Base-by-base conservation (phyloP, 1,140 invertebrate genomes). In the Lepidurus apus region DNA sequence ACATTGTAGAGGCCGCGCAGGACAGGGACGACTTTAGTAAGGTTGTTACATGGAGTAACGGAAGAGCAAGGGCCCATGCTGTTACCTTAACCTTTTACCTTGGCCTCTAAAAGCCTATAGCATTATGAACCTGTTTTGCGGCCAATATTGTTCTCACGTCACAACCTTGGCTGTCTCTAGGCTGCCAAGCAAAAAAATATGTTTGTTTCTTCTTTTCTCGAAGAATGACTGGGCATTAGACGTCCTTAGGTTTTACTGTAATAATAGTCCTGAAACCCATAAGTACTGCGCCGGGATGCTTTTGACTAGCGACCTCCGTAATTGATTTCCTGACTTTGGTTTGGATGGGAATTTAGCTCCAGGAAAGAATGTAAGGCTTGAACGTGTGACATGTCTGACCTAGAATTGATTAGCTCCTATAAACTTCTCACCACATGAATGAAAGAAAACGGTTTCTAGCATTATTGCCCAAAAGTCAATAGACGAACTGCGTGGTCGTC, bases 301-400 rank as follows among this genome's bases (percentile, higher is more conserved):
- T 34, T 34, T 34, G 34, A 34, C 34, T 34, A 65, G 53, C 7
- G 1, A 65, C 53, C 21, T 13, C 21, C 21, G 9, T n/a, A n/a
- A 65, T 65, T 17, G 53, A 21, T 65, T 65, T 21, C 45, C 45
- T 17, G 17, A 17, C 45, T 11, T 47, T 3, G 53, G 53, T 65
- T 65, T 13, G 9, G 53, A 8, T 65, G n/a, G 53, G 53, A 65
- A 65, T 65, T 65, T 65, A 13, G 53, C 53, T 65, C 53, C 5
- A 65, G 53, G 53, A 65, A 65, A 65, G 53, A 65, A 65, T 65
- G 21, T n/a, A 13, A 65, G 53, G 53, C 53, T 21, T 21, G 34
- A 65, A n/a, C 53, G 53, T 65, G 53, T 65, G 53, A 65, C 53
- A 65, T 65, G 53, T 65, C 53, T 65, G 53, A 65, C 53, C 53